Base-by-base conservation (phyloP, 2,888 invertebrate genomes). In the Palloptera scutellata region DNA sequence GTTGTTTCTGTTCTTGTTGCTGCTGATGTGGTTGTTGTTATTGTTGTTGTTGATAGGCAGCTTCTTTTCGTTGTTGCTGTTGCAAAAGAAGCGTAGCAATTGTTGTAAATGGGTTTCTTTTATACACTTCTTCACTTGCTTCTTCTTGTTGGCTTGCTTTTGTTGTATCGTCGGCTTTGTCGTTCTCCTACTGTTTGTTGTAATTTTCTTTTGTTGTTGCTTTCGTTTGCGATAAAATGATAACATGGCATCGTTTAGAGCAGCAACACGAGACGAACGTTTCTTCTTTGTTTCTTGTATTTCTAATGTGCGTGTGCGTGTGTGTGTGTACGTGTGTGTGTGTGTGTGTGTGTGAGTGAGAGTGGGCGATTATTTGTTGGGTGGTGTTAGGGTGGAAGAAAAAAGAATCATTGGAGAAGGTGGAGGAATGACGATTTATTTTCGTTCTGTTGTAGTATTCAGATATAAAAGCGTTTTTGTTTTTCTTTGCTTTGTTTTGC, bases 161-260 rank as follows among this genome's bases (percentile, higher is more conserved):
- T 69, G 64, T 48, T 64, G 62, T 53, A 59, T 62, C 52, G 54
- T 62, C 42, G 61, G 41, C 17, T 52, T 48, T 48, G 54, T 30
- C 42, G 55, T 19, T 15, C 30, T 48, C 13, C 10, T n/a, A n/a
- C n/a, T n/a, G n/a, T n/a, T 20, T 20, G 43, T 17, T 19, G 43
- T 8, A 19, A 19, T 11, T 13, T 62, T 55, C 40, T 65, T 62
- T 15, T 59, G 55, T 57, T 66, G 67, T 17, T 55, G 61, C 40
- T 62, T 66, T 69, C 67, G 68, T 61, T 64, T 72, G 68, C 66
- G 51, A 54, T 53, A 59, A 62, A 66, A 61, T 71, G 73, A 72
- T 67, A 73, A 72, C 72, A 73, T 72, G 71, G 69, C 73, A 74
- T 74, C 70, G 73, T 71, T 73, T 67, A 66, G 51, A 13, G 15